Evolutionary conservation across 2,113 vertebrate species (phyloP).

Genomic region (Lethenteron reissneri): DNA sequence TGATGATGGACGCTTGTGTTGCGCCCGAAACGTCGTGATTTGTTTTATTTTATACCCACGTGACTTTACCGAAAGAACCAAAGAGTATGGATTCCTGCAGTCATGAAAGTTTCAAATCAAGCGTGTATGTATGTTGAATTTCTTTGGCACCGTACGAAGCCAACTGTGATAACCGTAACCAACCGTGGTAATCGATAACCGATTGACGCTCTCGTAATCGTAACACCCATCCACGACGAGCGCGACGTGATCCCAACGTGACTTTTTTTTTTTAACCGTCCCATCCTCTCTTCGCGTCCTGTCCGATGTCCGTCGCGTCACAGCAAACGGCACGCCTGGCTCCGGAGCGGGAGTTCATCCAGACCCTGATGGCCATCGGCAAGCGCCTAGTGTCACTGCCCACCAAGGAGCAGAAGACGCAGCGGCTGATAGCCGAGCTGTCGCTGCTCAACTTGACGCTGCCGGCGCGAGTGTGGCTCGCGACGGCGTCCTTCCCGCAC

Average conservation of each 20-base stretch:
- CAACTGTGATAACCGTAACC: too few species aligned
- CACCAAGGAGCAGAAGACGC: constrained; percentile 93
- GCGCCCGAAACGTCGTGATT: too few species aligned
- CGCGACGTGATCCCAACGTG: neutral
- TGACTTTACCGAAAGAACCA: too few species aligned
- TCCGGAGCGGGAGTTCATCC: constrained; percentile 77
- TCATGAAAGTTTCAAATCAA: too few species aligned
- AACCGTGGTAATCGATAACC: neutral
- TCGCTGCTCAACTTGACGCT: constrained; percentile 88
- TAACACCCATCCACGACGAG: neutral
- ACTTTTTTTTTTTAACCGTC: neutral
- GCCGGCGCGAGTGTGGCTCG: constrained; percentile 67
- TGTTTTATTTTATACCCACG: too few species aligned
- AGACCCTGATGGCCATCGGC: constrained; percentile 72
- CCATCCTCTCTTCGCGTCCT: neutral
- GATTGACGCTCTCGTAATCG: neutral
- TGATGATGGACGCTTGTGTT: too few species aligned
- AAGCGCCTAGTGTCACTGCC: constrained; percentile 67
- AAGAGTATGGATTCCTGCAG: too few species aligned
- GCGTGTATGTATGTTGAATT: too few species aligned
- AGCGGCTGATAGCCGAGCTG: constrained; percentile 63
- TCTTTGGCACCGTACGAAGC: too few species aligned
- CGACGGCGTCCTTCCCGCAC: constrained; percentile 59
- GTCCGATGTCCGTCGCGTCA: neutral
- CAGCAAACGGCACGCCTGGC: constrained; percentile 50